These are phyloP conservation scores for Campoletis sonorensis DNA, from an alignment of 1,140 invertebrate species.

Conservation along the genomic window DNA sequence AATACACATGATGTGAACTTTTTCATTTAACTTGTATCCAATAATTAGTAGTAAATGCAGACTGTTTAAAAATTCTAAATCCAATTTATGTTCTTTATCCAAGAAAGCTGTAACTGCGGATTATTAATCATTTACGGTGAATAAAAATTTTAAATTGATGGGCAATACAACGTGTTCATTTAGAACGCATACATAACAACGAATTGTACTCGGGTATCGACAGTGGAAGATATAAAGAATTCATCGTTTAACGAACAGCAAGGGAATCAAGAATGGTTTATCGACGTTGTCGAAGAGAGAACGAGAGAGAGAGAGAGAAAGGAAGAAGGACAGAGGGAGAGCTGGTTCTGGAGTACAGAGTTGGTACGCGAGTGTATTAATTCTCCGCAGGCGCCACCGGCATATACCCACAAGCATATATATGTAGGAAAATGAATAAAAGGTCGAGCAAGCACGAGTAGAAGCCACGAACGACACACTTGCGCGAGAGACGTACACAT, in stretches of 20 bases:
- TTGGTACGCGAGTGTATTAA: conserved; percentile 32
- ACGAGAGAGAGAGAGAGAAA: conserved; percentile 10
- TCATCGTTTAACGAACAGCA: conserved; percentile 51
- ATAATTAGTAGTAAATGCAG: too few species aligned
- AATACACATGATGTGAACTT: too few species aligned
- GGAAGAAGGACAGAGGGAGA: not conserved
- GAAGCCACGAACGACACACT: not conserved
- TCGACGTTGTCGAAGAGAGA: conserved; percentile 19
- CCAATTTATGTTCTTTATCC: too few species aligned
- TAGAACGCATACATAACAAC: not conserved
- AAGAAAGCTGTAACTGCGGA: too few species aligned
- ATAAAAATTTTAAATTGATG: not conserved
- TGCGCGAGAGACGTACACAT: not conserved
- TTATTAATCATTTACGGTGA: too few species aligned
- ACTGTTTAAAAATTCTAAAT: not conserved
- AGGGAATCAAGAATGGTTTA: conserved; percentile 13
- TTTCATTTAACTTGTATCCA: too few species aligned
- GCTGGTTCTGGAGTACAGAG: conserved; percentile 2
- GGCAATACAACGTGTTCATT: not conserved
- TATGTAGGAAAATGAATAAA: conserved; percentile 10
- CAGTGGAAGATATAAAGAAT: conserved; percentile 9
- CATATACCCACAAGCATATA: not conserved
- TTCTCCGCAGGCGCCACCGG: conserved; percentile 21
- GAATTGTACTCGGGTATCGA: not conserved
- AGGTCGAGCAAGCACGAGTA: conserved; percentile 4